Evolutionary conservation across 1,140 invertebrate genomes (phyloP), one percentile per base, ranked within the genome.

Genomic region (Harpegnathos saltator): DNA sequence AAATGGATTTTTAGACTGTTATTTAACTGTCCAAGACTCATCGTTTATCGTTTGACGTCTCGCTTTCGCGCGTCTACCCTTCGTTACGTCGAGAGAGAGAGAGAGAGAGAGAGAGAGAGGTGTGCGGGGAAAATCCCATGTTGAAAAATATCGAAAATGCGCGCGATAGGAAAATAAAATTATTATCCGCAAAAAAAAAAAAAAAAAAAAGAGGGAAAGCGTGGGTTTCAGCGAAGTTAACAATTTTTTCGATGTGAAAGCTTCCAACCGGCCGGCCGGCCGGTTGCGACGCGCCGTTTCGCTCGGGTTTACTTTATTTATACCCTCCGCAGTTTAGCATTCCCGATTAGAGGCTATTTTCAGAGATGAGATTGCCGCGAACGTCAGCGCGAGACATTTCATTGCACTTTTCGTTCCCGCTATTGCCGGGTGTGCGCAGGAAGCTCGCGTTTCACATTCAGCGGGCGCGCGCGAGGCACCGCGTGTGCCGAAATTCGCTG

Each of bases 331-430:
- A 11, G 14, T 66, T 66, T 77, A 58, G 12, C 26, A 80, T 80
- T 22, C 52, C 54, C 52, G 65, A 80, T 71, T 58, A 71, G 52
- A 71, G 17, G 38, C 54, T 80, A 80, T 80, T 71, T 80, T 80
- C 29, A 24, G 50, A 56, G 12, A 50, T 9, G 75, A 69, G 54
- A 80, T 71, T 80, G 33, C 50, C 33, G 52, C 15, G 50, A 29
- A 78, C 38, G 52, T 80, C 75, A 71, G 48, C 74, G 75, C 65
- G 65, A 80, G 65, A 80, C 75, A 80, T 80, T 80, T 80, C 52
- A 80, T 80, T 71, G 75, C 65, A 80, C 75, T 80, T 80, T 80
- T 71, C 75, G 65, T 71, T 71, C 63, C 22, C 44, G 52, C 65
- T 80, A 71, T 80, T 80, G 58, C 65, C 75, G 24, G 33, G 24